A percentile compares a stretch with the other conserved stretches of the same genome.
These are phyloP conservation scores for Cochlearius cochlearius DNA, from an alignment of 2,113 vertebrate genomes.

Conservation along the genomic window DNA sequence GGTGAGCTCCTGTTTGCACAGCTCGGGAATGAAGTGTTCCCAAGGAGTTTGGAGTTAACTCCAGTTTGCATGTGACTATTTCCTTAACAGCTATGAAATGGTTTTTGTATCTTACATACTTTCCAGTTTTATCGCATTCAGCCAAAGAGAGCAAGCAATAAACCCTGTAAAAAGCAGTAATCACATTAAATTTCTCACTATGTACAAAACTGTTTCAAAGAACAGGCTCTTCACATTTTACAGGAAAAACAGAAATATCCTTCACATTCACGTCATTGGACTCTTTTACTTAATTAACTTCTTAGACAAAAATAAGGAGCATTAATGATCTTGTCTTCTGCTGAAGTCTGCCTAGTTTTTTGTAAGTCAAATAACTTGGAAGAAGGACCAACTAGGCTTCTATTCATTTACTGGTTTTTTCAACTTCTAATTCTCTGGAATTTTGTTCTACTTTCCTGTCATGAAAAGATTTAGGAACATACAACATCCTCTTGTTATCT, in stretches of 20 bases:
- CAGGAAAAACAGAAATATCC: neutral
- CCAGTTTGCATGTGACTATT: neutral
- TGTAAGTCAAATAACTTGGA: neutral
- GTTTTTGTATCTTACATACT: neutral
- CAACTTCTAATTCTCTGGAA: neutral
- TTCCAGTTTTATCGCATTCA: neutral
- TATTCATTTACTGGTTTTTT: neutral
- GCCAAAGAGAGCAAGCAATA: neutral
- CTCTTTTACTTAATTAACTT: constrained; percentile 17
- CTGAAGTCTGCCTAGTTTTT: neutral
- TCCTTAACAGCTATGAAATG: neutral
- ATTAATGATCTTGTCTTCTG: neutral
- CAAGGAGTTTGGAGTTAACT: neutral
- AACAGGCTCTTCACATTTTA: neutral
- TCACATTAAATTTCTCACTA: neutral
- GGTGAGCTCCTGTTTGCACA: neutral
- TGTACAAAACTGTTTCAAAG: neutral
- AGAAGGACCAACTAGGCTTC: neutral
- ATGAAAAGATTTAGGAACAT: neutral
- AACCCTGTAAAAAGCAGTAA: neutral
- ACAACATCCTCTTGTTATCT: constrained; percentile 29
- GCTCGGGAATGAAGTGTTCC: neutral
- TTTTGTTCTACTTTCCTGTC: neutral
- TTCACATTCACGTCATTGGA: neutral
- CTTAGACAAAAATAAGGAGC: constrained; percentile 3